These are phyloP conservation scores for Apteryx mantelli DNA, from an alignment of 2,113 vertebrate species.

Conservation along the genomic window DNA sequence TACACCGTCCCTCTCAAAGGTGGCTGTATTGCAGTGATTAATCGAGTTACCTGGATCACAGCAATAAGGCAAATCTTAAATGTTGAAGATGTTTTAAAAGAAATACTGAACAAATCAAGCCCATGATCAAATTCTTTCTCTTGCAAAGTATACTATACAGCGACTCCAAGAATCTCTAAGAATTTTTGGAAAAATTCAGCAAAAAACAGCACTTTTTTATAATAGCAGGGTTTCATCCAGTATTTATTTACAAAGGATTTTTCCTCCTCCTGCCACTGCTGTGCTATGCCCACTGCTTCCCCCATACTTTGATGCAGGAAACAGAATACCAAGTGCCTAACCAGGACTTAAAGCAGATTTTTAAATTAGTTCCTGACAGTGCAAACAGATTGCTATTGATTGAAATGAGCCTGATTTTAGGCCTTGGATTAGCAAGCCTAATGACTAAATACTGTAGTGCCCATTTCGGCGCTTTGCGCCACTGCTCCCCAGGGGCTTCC, in stretches of 20 bases:
- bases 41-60: background rate
- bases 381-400: constrained; percentile 77
- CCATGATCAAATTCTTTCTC: background rate
- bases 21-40: background rate
- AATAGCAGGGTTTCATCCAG: constrained; percentile 35
- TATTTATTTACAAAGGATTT: constrained; percentile 56
- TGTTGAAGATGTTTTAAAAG: background rate
- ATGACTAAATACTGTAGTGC: constrained; percentile 55
- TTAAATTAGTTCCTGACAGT: constrained; percentile 77
- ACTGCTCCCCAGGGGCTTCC: constrained; percentile 53
- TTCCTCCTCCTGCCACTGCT: constrained; percentile 35
- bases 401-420: constrained; percentile 70
- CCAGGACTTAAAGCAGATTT: constrained; percentile 72
- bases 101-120: background rate
- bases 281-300: constrained; percentile 9
- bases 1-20: background rate
- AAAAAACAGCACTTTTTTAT: constrained; percentile 28
- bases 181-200: constrained; percentile 43
- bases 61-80: background rate
- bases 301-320: constrained; percentile 10
- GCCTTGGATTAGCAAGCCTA: constrained; percentile 67
- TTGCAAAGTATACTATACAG: background rate
- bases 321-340: constrained; percentile 60
- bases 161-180: background rate
- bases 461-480: constrained; percentile 31